Evolutionary conservation across 1,140 invertebrate species (phyloP), one percentile per base, ranked within the genome.

Genomic region (Marisa cornuarietis): DNA sequence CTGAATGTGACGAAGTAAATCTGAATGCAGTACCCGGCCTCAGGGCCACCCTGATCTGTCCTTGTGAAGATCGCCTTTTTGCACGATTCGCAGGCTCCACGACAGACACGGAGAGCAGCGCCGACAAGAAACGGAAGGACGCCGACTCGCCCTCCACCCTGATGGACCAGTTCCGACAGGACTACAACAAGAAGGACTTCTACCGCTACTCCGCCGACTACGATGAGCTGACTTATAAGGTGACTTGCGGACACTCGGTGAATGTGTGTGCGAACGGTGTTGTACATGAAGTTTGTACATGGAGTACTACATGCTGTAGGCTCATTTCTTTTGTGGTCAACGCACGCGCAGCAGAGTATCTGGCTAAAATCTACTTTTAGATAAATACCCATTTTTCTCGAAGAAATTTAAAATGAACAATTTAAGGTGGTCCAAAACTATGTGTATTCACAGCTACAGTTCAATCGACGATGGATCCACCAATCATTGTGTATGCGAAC

Each of bases 121-220:
- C 87, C 31, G 87, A 88, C 77, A 89, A 87, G 76, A 88, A 87
- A 79, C 81, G 87, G 42, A 84, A 88, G 61, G 87, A 89, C 76
- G 83, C 86, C n/a, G 87, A 90, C 71, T 89, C 87, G 8, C 87
- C 87, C 0, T 83, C 83, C 14, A 90, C 88, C 1, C 78, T 89
- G 65, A 88, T 90, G 85, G 90, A 89, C 62, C 88, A 89, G 66
- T 88, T 88, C 85, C 71, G 88, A 65, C 87, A 88, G 76, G 88
- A 90, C 83, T 83, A 86, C 69, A 87, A 88, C 78, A 77, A 77
- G 51, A 84, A 85, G 54, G 92, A 93, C 83, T 90, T 93, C 72
- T 95, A 95, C 90, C 92, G 96, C 88, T 97, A 96, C 91, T 96
- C 95, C 54, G 95, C 95, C 62, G 96, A 98, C 88, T 97, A 96